Evolutionary conservation across 92 coral and sea anemone species (phyloP).

Genomic region (Porites lobata): DNA sequence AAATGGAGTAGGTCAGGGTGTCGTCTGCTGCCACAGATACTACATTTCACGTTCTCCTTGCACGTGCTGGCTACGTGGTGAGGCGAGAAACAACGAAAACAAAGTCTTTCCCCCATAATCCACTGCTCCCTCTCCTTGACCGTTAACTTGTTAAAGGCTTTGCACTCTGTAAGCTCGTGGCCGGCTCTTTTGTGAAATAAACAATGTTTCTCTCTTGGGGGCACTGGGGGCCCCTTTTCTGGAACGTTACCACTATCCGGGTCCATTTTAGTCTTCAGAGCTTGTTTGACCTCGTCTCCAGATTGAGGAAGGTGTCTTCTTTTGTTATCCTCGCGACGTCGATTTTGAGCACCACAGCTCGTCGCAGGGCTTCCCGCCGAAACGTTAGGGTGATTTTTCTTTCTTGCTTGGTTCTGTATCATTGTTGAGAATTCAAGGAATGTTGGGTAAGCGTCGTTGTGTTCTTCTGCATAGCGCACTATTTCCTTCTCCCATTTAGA

Average conservation of each 20-base stretch:
- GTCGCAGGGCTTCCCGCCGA: background rate
- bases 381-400: constrained; percentile 58
- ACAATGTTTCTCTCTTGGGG: constrained; percentile 11
- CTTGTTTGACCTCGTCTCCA: background rate
- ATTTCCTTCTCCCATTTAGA: constrained; percentile 58
- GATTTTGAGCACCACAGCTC: background rate
- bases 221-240: background rate
- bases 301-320: background rate
- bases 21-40: constrained; percentile 55
- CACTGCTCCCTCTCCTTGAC: constrained; percentile 33
- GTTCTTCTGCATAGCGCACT: constrained; percentile 36
- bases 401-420: constrained; percentile 52
- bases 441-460: constrained; percentile 56
- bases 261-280: constrained; percentile 15
- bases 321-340: background rate
- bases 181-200: constrained; percentile 36
- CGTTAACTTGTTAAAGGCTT: constrained; percentile 36
- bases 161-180: constrained; percentile 46
- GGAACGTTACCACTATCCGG: background rate
- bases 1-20: constrained; percentile 18
- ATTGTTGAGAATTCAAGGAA: constrained; percentile 30
- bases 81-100: constrained; percentile 53
- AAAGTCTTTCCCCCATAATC: constrained; percentile 31
- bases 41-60: constrained; percentile 31
- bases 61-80: constrained; percentile 48